phyloP scores from a whole-genome alignment of 2,797 vertebrate species.

The Scolopax bukidnonensis region DNA sequence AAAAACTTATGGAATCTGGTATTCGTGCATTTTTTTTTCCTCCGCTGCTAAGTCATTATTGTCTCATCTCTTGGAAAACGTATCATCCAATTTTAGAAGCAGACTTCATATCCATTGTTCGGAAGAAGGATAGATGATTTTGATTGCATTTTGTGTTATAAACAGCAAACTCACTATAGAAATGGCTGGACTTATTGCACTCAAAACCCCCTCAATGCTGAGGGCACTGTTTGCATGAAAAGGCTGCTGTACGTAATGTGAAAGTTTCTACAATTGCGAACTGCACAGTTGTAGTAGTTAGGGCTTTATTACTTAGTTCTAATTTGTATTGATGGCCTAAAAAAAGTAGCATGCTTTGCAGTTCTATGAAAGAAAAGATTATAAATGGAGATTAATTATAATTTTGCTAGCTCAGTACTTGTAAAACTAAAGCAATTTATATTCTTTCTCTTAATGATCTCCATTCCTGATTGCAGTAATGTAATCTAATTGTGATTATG shows the following conservation, averaged over 20 bases:
- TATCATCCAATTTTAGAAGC: slow-evolving; percentile 64
- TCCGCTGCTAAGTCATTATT: slow-evolving; percentile 60
- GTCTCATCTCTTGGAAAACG: slow-evolving; percentile 38
- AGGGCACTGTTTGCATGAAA: slow-evolving; percentile 71
- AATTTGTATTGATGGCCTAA: slow-evolving; percentile 98
- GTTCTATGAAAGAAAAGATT: slow-evolving; percentile 95
- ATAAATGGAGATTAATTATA: slow-evolving; percentile 99
- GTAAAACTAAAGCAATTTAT: slow-evolving; percentile 99
- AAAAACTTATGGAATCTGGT: slow-evolving; percentile 30
- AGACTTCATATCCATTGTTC: slow-evolving; percentile 55
- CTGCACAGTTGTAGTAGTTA: slow-evolving; percentile 78
- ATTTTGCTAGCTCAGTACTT: slow-evolving; percentile 99
- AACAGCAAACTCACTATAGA: slow-evolving; percentile 41
- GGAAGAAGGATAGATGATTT: slow-evolving; percentile 15
- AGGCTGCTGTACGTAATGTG: slow-evolving; percentile 69
- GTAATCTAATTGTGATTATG: slow-evolving; percentile 99
- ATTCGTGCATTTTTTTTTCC: slow-evolving; percentile 21
- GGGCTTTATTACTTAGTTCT: slow-evolving; percentile 91
- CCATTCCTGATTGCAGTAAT: slow-evolving; percentile 99
- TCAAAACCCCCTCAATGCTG: slow-evolving; percentile 42
- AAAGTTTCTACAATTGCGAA: slow-evolving; percentile 78
- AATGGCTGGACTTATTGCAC: slow-evolving; percentile 70
- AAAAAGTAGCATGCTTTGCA: slow-evolving; percentile 96
- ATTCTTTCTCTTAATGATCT: slow-evolving; percentile 99
- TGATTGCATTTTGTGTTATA: slow-evolving; percentile 50